Conservation (phyloP, 1,140 invertebrate genomes). For the Eurosta solidaginis region DNA sequence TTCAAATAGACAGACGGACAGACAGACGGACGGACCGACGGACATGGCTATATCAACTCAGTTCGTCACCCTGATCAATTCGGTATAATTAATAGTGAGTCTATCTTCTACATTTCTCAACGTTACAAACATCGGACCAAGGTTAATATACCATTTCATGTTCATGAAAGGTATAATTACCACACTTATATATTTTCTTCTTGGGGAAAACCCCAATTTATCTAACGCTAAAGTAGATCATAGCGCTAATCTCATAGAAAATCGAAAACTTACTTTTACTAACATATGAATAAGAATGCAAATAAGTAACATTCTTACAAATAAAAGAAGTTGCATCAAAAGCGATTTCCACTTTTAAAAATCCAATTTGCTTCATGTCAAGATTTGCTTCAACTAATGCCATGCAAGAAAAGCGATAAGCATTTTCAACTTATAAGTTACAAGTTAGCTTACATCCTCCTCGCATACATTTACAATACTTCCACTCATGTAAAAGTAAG, state of each 20-base stretch:
- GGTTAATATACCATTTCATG: no score
- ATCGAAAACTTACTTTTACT: conserved; percentile 10
- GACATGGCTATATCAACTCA: no score
- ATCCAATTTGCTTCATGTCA: conserved; percentile 25
- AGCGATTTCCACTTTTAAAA: conserved; percentile 15
- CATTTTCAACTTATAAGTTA: conserved; percentile 4
- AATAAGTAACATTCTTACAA: not conserved
- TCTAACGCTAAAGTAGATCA: not conserved
- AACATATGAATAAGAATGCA: not conserved
- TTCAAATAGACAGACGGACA: no score
- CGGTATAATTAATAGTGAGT: no score
- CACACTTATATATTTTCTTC: no score
- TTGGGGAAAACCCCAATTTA: no score
- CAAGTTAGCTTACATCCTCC: not conserved
- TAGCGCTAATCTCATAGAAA: conserved; percentile 3
- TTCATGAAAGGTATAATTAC: no score
- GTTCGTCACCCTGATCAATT: no score
- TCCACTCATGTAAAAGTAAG: not conserved
- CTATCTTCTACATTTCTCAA: no score
- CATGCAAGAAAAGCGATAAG: conserved; percentile 17
- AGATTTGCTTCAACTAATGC: conserved; percentile 21
- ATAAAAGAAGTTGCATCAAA: conserved; percentile 16
- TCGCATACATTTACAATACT: not conserved
- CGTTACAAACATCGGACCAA: no score
- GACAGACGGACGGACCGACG: no score